phyloP scores from a whole-genome alignment of 2,888 invertebrate species.

The Caenorhabditis zanzibari region DNA sequence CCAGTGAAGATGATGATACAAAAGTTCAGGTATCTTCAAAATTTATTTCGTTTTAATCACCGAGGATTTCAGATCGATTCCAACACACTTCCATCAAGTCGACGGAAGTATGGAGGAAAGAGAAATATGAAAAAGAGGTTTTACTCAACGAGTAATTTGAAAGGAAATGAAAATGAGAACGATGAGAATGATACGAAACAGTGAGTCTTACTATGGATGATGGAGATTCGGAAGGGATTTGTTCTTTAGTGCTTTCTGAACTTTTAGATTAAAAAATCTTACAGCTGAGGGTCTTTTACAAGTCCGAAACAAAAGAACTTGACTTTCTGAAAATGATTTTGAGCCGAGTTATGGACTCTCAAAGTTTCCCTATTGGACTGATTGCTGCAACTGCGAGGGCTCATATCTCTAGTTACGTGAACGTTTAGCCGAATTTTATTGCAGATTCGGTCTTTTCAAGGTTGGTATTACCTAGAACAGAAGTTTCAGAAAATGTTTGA shows the following conservation, averaged over 20 bases:
- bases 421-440: no score
- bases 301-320: no score
- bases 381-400: no score
- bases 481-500: no score
- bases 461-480: no score
- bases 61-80: conserved; percentile 27
- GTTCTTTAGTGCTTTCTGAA: not conserved
- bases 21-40: conserved; percentile 20
- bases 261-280: no score
- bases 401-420: no score
- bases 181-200: conserved; percentile 29
- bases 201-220: conserved; percentile 34
- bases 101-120: conserved; percentile 30
- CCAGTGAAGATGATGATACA: conserved; percentile 69
- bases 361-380: no score
- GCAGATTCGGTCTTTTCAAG: no score
- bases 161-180: conserved; percentile 27
- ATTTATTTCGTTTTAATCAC: not conserved
- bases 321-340: no score
- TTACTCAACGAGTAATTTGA: conserved; percentile 52
- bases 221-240: not conserved
- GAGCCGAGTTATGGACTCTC: no score
- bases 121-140: conserved; percentile 52
- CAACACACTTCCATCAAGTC: conserved; percentile 27
- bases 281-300: no score